phyloP scores from a whole-genome alignment of 2,888 invertebrate genomes.

The Epirrhoe alternata region DNA sequence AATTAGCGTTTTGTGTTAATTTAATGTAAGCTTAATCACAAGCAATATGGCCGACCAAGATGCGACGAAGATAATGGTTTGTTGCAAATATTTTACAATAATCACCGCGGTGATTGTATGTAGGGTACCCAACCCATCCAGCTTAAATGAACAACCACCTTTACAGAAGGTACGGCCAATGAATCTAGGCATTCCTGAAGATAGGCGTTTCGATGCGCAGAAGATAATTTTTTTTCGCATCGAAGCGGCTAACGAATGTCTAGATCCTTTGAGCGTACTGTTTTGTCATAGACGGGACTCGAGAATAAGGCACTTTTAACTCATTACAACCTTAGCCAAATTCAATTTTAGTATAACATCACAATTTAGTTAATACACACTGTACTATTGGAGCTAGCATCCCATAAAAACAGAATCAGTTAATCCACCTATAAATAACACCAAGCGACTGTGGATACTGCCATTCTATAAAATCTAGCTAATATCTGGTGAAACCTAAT shows the following conservation, averaged over 20 bases:
- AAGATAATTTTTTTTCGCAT: no score
- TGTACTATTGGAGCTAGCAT: conserved; percentile 20
- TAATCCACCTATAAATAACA: not conserved
- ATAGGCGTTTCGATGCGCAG: no score
- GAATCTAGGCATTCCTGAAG: no score
- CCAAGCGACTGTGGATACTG: no score
- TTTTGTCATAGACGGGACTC: not conserved
- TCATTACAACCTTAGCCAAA: conserved; percentile 20
- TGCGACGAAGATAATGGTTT: not conserved
- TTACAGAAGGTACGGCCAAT: no score
- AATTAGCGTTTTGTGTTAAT: conserved; percentile 2
- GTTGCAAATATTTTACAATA: not conserved
- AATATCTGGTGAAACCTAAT: no score
- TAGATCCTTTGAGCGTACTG: no score
- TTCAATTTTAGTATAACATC: conserved; percentile 11
- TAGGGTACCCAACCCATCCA: not conserved
- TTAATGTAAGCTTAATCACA: conserved; percentile 12
- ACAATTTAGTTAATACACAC: conserved; percentile 12
- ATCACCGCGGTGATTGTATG: not conserved
- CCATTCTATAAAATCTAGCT: no score
- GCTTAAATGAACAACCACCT: not conserved
- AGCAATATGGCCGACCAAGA: conserved; percentile 8
- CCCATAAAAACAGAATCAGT: not conserved
- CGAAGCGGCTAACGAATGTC: no score
- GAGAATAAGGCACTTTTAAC: not conserved